Percentiles rank a stretch among this genome's conserved stretches.
Evolutionary conservation across 2,797 vertebrate genomes (phyloP).

Genomic region (Halcyon smyrnensis): DNA sequence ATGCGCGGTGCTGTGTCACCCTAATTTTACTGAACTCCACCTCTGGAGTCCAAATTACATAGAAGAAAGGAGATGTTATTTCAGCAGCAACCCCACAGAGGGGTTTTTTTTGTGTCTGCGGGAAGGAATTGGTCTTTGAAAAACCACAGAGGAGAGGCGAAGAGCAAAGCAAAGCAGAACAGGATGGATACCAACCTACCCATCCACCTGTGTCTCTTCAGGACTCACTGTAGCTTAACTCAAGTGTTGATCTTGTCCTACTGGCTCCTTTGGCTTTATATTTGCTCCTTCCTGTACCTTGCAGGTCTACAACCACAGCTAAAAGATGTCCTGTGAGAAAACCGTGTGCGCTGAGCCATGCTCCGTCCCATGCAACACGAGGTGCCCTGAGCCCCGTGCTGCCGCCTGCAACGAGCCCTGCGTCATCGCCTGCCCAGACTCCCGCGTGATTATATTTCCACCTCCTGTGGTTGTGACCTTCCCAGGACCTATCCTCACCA

Average conservation of each 20-base stretch:
- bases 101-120: neutral
- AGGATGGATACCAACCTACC: accelerated
- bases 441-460: conserved; percentile 43
- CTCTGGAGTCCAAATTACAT: neutral
- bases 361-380: neutral
- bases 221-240: neutral
- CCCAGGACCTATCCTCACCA: conserved; percentile 63
- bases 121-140: neutral
- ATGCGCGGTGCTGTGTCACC: neutral
- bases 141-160: neutral
- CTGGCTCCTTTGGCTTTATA: accelerated
- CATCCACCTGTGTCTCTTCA: accelerated
- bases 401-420: conserved; percentile 38
- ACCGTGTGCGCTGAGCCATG: neutral
- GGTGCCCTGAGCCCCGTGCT: neutral
- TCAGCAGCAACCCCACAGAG: neutral
- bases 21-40: neutral
- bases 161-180: neutral
- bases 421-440: conserved; percentile 34
- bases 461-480: conserved; percentile 49
- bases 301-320: neutral
- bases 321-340: conserved; percentile 48
- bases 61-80: neutral
- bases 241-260: accelerated
- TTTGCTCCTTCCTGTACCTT: neutral